Base-by-base conservation (phyloP, 2,888 invertebrate species). In the Lagria hirta region DNA sequence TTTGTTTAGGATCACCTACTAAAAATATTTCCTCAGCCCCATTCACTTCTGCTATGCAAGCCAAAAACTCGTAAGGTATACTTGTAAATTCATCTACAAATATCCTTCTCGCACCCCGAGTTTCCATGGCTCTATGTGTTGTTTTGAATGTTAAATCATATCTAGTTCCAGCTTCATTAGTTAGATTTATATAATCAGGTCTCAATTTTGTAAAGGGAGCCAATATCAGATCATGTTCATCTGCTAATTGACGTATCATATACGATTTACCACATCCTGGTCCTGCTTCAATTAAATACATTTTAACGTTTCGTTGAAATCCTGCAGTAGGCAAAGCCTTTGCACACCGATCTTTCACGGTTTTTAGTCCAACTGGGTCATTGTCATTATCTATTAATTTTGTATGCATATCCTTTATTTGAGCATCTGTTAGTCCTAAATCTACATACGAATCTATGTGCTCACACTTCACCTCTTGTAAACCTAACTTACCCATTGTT, bases 71-170 rank as follows among this genome's bases (percentile, higher is more conserved):
- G 10, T 45, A 45, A 1, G 40, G 40, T 7, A 45, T 4, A 10
- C 24, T 30, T n/a, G 45, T 45, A 33, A 45, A 43, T 15, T 45
- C 41, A 16, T 45, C 45, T 1, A 45, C 45, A 14, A 45, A 45
- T n/a, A 45, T 45, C 2, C 45, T 15, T 16, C 29, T 27, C 8
- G 16, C 15, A 2, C 36, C 43, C 1, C 14, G 1, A 2, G 43
- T 43, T 8, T 36, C 36, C 43, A 43, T 43, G 2, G 43, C 43
- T 3, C 37, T 44, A 15, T 48, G 38, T 3, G 37, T 36, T 6
- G 43, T 48, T 10, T 43, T 43, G 28, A 43, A 46, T 12, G 10
- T 10, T 8, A 46, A 12, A 23, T 42, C 36, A 21, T 42, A 43
- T 18, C 14, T 38, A 13, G 20, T 27, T 6, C 35, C 43, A 13